Evolutionary conservation across 2,797 vertebrate species (phyloP), one percentile per base, ranked within the genome.

Genomic region (Cirrhinus mrigala): DNA sequence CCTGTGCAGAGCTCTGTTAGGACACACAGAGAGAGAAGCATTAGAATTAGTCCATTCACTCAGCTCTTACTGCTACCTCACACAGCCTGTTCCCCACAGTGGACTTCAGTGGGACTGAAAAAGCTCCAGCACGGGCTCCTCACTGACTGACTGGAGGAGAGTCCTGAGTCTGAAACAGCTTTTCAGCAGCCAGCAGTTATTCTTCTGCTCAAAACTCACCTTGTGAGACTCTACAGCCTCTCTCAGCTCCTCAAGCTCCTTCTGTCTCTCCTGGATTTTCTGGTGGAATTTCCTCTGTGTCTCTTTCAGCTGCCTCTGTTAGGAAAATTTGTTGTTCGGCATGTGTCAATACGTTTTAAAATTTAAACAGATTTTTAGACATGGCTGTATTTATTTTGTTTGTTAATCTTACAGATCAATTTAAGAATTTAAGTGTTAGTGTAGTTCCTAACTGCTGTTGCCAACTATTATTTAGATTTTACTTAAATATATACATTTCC

Each of bases 1-100:
- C 9, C 48, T 75, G 73, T 29, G 48, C 73, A 54, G 48, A 54
- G 73, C 48, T 4, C 73, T 75, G 48, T 68, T 20, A 68, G 60
- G 29, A 37, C 64, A 66, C 29, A 48, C 6, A 75, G 44, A 75
- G 46, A 74, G n/a, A 75, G 46, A 50, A 8, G 24, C 48, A 52
- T 27, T 4, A 27, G 15, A 52, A 27, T 52, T 24, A 52, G 24
- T 73, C 3, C 15, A n/a, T 24, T 73, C 18, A 14, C 70, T 46
- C 40, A 44, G 7, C 6, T 44, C 40, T 44, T 44, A 44, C 40
- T 44, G 6, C 6, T 44, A 8, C 40, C 40, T 44, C 40, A 44
- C 40, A 44, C 40, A 44, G 40, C 1, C 40, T 44, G 40, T 44
- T 44, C 40, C 40, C 40, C 40, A 44, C 40, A 44, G 40, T 44